Evolutionary conservation across 53 echinoderm and acorn worm species (phyloP).

Genomic region (Temnopleurus reevesii): DNA sequence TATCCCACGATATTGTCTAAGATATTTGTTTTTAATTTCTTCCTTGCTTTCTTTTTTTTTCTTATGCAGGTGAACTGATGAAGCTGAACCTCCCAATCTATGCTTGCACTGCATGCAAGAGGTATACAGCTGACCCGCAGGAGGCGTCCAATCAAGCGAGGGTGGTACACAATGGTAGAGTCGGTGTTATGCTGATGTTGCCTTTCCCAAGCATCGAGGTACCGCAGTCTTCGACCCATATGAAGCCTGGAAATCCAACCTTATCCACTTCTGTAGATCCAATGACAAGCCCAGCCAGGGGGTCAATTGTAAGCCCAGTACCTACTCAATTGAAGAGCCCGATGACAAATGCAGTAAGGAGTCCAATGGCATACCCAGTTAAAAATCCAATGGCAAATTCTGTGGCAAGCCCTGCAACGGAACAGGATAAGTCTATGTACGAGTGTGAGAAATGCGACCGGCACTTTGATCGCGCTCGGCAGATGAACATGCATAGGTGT

Average conservation of each 20-base stretch:
- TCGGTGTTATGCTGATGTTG: slow-evolving; percentile 32
- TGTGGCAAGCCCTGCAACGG: not conserved
- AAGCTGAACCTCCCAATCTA: slow-evolving; percentile 42
- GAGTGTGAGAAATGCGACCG: not conserved
- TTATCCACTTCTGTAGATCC: too few species aligned
- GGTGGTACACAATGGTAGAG: not conserved
- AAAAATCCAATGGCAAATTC: not conserved
- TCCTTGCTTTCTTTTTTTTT: not conserved
- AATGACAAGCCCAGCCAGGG: not conserved
- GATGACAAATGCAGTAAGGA: not conserved
- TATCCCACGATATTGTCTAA: too few species aligned
- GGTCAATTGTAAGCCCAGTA: not conserved
- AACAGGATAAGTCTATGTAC: not conserved
- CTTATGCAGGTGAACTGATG: slow-evolving; percentile 42
- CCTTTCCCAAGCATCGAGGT: not conserved
- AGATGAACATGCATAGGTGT: slow-evolving; percentile 43
- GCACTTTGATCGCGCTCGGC: slow-evolving; percentile 11
- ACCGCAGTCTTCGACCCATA: not conserved
- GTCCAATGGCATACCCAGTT: not conserved
- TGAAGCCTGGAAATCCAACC: not conserved
- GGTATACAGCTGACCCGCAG: slow-evolving; percentile 15
- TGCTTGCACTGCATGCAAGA: slow-evolving; percentile 38
- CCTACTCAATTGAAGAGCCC: not conserved
- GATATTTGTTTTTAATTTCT: not conserved
- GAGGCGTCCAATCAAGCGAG: slow-evolving; percentile 14